phyloP scores from a whole-genome alignment of 2,888 invertebrate genomes.

The Chrysolina oricalcia region DNA sequence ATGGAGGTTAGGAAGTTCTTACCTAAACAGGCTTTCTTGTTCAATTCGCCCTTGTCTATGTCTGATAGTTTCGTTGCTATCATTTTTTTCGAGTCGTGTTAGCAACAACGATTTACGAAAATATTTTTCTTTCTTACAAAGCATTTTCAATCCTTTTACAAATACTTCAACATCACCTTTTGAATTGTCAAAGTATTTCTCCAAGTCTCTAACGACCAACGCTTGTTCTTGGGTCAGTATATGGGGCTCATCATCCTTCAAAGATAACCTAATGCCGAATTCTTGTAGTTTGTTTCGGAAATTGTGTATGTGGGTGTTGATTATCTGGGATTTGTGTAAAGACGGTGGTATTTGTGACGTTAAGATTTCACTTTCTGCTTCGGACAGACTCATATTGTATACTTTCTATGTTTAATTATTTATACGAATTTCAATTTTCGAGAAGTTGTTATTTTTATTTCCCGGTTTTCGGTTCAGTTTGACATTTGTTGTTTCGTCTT shows the following conservation, averaged over 20 bases:
- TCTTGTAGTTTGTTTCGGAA: constrained; percentile 55
- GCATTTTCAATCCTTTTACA: constrained; percentile 71
- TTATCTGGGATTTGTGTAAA: constrained; percentile 40
- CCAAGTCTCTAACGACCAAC: constrained; percentile 66
- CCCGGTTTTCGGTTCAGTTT: constrained; percentile 7
- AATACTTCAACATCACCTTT: constrained; percentile 74
- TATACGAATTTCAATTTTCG: not conserved
- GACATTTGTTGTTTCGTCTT: not conserved
- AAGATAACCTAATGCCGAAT: constrained; percentile 60
- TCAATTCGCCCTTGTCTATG: constrained; percentile 47
- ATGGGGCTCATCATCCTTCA: constrained; percentile 59
- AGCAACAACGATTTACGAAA: constrained; percentile 67
- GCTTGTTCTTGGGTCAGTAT: constrained; percentile 66
- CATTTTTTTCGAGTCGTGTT: constrained; percentile 63
- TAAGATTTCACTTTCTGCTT: constrained; percentile 40
- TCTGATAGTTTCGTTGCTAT: constrained; percentile 44
- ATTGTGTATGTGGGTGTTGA: constrained; percentile 39
- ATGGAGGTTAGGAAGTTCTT: constrained; percentile 22
- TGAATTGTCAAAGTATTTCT: constrained; percentile 57
- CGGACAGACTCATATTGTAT: constrained; percentile 37
- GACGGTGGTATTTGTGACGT: constrained; percentile 41
- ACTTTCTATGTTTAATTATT: too few relatives aligned
- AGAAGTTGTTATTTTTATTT: not conserved
- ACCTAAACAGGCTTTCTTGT: constrained; percentile 64
- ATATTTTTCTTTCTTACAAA: constrained; percentile 63